Base-by-base conservation (phyloP, 2,888 invertebrate genomes). In the Trissoscelio sp. region DNA sequence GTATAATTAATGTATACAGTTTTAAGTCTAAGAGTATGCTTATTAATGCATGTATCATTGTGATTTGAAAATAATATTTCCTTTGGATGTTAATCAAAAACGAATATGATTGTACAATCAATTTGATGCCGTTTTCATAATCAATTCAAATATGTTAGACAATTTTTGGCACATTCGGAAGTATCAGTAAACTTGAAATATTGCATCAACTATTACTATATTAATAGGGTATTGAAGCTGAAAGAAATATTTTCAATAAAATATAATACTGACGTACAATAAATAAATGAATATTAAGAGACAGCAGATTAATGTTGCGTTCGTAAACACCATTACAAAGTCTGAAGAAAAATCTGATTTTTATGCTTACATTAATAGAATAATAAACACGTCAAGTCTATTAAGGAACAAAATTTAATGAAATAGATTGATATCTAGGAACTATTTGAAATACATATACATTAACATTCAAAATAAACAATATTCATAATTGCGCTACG, bases 201-300 rank as follows among this genome's bases (percentile, higher is more conserved):
- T 9, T 64, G 14, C 64, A 51, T 51, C 12, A 28, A 57, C 62
- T 62, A 62, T 46, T 62, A 46, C 44, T 62, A 70, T 58, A 72
- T 24, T 48, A 24, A 20, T 46, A 53, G 34, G 16, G 5, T 60
- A 62, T 18, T 53, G 34, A 44, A 55, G 18, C 60, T 72, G 62
- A 64, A 73, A 62, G 39, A 73, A 53, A 37, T 73, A 73, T 73
- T 73, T 73, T 73, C 58, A 73, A 62, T 73, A 55, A 55, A 62
- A n/a, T n/a, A 62, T 62, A 62, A 62, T 42, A 53, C 28, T 55
- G 73, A 62, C 62, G 73, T 55, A 73, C 62, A 73, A 73, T 73
- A 73, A 73, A 62, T 34, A 55, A 62, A 62, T 53, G 14, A 42
- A 22, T 44, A 37, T 34, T 48, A 18, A 48, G 11, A 48, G 24